Evolutionary conservation across 1,140 invertebrate species (phyloP).

Genomic region (Venturia canescens): DNA sequence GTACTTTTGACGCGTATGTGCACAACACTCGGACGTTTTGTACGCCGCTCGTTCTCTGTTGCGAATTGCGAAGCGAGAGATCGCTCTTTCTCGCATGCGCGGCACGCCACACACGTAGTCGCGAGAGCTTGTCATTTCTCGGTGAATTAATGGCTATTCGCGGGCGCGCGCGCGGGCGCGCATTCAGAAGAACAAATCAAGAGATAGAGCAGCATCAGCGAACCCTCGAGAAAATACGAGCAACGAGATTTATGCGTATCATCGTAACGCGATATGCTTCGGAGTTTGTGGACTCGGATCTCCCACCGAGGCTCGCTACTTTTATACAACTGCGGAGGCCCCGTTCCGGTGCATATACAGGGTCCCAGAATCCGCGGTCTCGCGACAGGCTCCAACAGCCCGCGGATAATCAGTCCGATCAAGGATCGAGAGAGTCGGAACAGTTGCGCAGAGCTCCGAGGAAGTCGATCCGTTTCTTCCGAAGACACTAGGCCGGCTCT

Average conservation of each 20-base stretch:
- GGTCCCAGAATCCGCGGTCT: too few relatives aligned
- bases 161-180: too few relatives aligned
- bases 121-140: slow-evolving; percentile 22
- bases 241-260: slow-evolving; percentile 46
- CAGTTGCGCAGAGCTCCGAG: too few relatives aligned
- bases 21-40: background rate
- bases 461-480: too few relatives aligned
- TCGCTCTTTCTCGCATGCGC: background rate
- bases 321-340: background rate
- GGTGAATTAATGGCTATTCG: slow-evolving; percentile 36
- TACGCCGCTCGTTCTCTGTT: too few relatives aligned
- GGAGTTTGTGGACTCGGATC: background rate
- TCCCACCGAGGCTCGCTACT: background rate
- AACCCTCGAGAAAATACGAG: slow-evolving; percentile 49
- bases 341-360: background rate
- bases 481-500: too few relatives aligned
- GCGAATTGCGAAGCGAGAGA: background rate
- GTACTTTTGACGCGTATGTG: background rate
- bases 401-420: too few relatives aligned
- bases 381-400: too few relatives aligned
- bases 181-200: background rate
- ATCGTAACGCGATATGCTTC: slow-evolving; percentile 35
- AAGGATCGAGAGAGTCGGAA: too few relatives aligned
- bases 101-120: slow-evolving; percentile 26
- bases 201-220: background rate